Percentiles rank a stretch among this genome's conserved stretches.
Conservation (phyloP, 2,888 invertebrate species). For the Trichogramma dendrolimi region DNA sequence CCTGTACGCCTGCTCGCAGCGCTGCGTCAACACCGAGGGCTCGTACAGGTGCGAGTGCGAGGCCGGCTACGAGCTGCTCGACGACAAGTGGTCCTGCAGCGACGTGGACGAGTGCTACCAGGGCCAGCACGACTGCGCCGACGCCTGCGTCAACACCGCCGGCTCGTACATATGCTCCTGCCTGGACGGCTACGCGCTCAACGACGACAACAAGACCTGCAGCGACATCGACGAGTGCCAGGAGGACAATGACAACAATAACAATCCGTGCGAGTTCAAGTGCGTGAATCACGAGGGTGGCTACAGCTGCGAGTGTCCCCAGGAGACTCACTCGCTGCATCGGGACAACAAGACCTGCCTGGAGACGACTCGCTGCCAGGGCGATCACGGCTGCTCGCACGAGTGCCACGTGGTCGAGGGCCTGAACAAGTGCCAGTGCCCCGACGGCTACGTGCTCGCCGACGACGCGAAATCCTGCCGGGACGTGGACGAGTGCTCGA, state of each 20-base stretch:
- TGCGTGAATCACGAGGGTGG: slow-evolving; percentile 51
- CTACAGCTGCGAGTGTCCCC: slow-evolving; percentile 55
- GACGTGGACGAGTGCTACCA: slow-evolving; percentile 49
- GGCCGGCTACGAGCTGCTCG: slow-evolving; percentile 50
- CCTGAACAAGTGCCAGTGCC: slow-evolving; percentile 60
- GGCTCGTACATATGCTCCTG: slow-evolving; percentile 57
- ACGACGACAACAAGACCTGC: slow-evolving; percentile 45
- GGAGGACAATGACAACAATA: neutral
- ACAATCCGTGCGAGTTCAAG: slow-evolving; percentile 40
- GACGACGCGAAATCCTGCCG: slow-evolving; percentile 41
- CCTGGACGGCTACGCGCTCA: slow-evolving; percentile 50
- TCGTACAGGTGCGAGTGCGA: slow-evolving; percentile 59
- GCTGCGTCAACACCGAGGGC: slow-evolving; percentile 56
- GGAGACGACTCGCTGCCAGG: slow-evolving; percentile 46
- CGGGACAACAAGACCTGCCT: slow-evolving; percentile 43
- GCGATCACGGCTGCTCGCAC: slow-evolving; percentile 52
- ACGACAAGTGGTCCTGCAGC: slow-evolving; percentile 44
- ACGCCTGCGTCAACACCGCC: slow-evolving; percentile 53
- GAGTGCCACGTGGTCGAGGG: slow-evolving; percentile 62
- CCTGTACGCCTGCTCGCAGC: slow-evolving; percentile 56
- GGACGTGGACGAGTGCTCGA: slow-evolving; percentile 49
- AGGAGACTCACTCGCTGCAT: slow-evolving; percentile 46
- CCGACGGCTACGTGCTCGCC: slow-evolving; percentile 53
- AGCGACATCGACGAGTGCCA: slow-evolving; percentile 55
- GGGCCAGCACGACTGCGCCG: slow-evolving; percentile 38